Percentiles rank a stretch among this genome's conserved stretches.
Conservation (phyloP, 2,113 vertebrate species). For the Aegotheles bennettii region DNA sequence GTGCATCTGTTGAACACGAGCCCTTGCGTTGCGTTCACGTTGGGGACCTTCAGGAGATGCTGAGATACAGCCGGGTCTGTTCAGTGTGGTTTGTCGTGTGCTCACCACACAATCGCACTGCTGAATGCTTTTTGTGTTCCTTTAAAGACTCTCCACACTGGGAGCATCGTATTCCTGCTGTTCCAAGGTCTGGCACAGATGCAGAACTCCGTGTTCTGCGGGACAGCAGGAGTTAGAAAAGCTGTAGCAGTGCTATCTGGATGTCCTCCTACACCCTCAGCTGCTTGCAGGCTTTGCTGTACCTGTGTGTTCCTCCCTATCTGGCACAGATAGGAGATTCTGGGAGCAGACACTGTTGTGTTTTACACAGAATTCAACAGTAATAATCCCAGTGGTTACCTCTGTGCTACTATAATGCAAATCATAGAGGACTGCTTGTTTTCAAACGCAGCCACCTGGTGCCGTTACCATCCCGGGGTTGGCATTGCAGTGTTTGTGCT, state of each 20-base stretch:
- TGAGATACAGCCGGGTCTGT: not conserved
- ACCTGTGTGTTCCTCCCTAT: not conserved
- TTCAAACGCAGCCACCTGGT: not conserved
- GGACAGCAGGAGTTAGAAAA: not conserved
- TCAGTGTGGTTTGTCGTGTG: not conserved
- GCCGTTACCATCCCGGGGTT: not conserved
- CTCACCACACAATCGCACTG: not conserved
- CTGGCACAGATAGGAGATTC: not conserved
- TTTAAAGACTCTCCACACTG: not conserved
- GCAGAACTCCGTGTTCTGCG: slow-evolving; percentile 38
- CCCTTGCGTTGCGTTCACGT: fast-evolving
- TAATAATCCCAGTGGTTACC: not conserved
- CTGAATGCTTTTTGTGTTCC: not conserved
- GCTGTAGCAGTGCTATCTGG: not conserved
- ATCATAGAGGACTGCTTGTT: fast-evolving
- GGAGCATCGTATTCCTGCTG: slow-evolving; percentile 23
- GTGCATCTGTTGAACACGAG: not conserved
- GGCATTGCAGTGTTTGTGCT: fast-evolving
- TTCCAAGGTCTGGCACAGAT: slow-evolving; percentile 43
- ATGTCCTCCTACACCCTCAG: slow-evolving; percentile 9
- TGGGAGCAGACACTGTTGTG: not conserved
- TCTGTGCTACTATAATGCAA: fast-evolving
- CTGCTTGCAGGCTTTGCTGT: slow-evolving; percentile 6
- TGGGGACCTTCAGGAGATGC: not conserved
- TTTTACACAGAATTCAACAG: not conserved